Percentiles rank a stretch among this genome's conserved stretches.
phyloP scores from a whole-genome alignment of 1,140 invertebrate genomes.

The Anoplolepis gracilipes region DNA sequence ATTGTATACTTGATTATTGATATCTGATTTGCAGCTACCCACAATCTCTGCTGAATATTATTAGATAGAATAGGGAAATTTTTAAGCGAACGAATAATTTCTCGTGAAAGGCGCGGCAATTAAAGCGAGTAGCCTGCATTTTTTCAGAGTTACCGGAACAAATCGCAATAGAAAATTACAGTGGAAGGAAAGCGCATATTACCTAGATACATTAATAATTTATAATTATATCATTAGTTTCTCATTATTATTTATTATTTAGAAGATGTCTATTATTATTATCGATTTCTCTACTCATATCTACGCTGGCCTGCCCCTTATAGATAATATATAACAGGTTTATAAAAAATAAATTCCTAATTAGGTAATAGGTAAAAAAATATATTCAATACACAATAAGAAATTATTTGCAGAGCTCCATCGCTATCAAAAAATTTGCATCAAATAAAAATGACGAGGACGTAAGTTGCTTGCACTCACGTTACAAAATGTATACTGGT shows the following conservation, averaged over 20 bases:
- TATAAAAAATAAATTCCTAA: neutral
- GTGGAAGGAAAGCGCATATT: conserved; percentile 17
- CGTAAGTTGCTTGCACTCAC: neutral
- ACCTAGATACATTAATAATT: conserved; percentile 53
- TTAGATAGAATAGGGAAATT: conserved; percentile 47
- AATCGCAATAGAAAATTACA: conserved; percentile 44
- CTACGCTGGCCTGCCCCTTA: neutral
- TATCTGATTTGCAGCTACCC: neutral
- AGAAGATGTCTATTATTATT: conserved; percentile 9
- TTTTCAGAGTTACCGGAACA: conserved; percentile 51
- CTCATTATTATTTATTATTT: conserved; percentile 51
- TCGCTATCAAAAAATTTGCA: neutral
- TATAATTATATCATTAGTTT: conserved; percentile 37
- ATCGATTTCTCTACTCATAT: neutral
- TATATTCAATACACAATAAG: neutral
- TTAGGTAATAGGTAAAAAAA: no score
- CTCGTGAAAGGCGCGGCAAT: conserved; percentile 61
- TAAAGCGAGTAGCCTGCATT: conserved; percentile 45
- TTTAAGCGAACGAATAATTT: conserved; percentile 43
- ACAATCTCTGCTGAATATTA: neutral
- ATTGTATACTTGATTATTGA: conserved; percentile 17
- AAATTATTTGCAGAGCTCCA: neutral
- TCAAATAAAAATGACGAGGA: neutral
- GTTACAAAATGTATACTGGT: neutral
- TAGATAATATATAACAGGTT: conserved; percentile 5